Evolutionary conservation across 2,113 vertebrate species (phyloP).

Genomic region (Rhinichthys klamathensis): DNA sequence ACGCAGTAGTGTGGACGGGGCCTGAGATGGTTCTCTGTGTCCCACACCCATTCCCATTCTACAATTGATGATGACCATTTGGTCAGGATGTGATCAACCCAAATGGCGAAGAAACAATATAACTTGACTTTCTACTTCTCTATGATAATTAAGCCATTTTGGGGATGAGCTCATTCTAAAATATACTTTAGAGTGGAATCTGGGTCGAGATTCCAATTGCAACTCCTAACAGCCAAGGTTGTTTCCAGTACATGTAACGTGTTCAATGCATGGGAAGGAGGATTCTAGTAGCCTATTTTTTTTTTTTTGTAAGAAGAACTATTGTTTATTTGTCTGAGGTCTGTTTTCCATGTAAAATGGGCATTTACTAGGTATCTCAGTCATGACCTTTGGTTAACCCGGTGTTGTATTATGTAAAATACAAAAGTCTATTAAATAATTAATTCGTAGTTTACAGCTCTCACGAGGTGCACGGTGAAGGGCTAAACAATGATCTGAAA

Average conservation of each 20-base stretch:
- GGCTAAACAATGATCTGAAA: constrained; percentile 19
- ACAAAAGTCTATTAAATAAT: not conserved
- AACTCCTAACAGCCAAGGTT: not conserved
- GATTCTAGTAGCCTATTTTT: not conserved
- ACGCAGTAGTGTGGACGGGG: too few relatives aligned
- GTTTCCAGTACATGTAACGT: not conserved
- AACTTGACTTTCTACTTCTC: too few relatives aligned
- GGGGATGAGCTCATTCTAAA: too few relatives aligned
- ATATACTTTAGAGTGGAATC: too few relatives aligned
- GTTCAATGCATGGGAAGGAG: not conserved
- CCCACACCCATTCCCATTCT: too few relatives aligned
- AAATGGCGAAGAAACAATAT: too few relatives aligned
- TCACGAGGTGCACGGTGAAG: not conserved
- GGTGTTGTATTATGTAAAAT: not conserved
- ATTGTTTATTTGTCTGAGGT: not conserved
- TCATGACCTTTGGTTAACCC: not conserved
- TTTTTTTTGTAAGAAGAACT: not conserved
- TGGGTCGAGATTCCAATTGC: not conserved
- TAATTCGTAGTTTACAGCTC: not conserved
- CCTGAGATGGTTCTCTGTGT: too few relatives aligned
- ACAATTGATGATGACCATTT: too few relatives aligned
- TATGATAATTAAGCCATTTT: too few relatives aligned
- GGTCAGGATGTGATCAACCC: too few relatives aligned
- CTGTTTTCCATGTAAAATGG: not conserved
- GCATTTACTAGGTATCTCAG: not conserved